phyloP scores from a whole-genome alignment of 1,140 invertebrate genomes.

The Zaprionus africanus region DNA sequence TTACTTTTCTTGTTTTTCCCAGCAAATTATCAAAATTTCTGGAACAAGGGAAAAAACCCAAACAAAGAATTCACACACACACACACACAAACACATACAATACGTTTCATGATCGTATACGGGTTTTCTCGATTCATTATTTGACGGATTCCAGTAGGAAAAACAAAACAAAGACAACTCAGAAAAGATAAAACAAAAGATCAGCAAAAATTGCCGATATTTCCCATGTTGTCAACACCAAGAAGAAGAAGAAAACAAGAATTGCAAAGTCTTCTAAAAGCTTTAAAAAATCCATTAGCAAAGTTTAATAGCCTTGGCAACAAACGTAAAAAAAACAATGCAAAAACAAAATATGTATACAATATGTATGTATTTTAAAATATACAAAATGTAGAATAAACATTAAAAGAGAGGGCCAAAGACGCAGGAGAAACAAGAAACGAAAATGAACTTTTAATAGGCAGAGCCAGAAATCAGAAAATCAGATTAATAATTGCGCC shows the following conservation, averaged over 20 bases:
- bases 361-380: slow-evolving; percentile 41
- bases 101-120: background rate
- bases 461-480: slow-evolving; percentile 32
- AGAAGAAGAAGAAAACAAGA: slow-evolving; percentile 1
- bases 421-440: slow-evolving; percentile 12
- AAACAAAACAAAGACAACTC: background rate
- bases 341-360: slow-evolving; percentile 17
- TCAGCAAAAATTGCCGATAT: slow-evolving; percentile 5
- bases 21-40: background rate
- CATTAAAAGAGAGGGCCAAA: slow-evolving; percentile 14
- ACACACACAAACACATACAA: background rate
- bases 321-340: slow-evolving; percentile 34
- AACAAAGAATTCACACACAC: too few species aligned
- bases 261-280: slow-evolving; percentile 21
- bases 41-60: background rate
- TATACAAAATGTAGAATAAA: slow-evolving; percentile 44
- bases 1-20: background rate
- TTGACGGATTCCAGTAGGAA: slow-evolving; percentile 10
- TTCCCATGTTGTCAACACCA: slow-evolving; percentile 12
- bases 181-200: background rate
- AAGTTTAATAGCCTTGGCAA: slow-evolving; percentile 52
- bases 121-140: slow-evolving; percentile 5
- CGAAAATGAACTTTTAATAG: slow-evolving; percentile 58
- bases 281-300: slow-evolving; percentile 47
- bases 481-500: slow-evolving; percentile 50